A percentile compares a stretch with the other conserved stretches of the same genome.
These are phyloP conservation scores for Ladona fulva DNA, from an alignment of 1,140 invertebrate genomes.

Conservation along the genomic window DNA sequence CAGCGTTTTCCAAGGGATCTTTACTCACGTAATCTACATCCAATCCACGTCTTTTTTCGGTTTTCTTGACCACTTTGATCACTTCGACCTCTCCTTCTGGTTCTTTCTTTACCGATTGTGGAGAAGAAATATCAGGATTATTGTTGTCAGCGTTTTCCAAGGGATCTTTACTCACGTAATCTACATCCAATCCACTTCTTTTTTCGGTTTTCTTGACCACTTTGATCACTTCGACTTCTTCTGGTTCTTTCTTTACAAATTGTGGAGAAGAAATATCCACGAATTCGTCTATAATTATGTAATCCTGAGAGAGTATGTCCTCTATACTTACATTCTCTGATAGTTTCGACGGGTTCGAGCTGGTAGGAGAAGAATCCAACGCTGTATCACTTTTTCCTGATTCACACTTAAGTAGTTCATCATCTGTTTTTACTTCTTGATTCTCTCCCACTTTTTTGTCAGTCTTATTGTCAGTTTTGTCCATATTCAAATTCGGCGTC, in stretches of 20 bases:
- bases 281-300: neutral
- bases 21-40: slow-evolving; percentile 15
- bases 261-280: neutral
- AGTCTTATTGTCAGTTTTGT: neutral
- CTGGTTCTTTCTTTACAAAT: neutral
- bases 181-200: neutral
- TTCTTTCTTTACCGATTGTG: neutral
- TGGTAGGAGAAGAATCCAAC: neutral
- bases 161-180: slow-evolving; percentile 18
- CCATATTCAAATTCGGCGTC: neutral
- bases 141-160: slow-evolving; percentile 19
- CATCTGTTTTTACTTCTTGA: neutral
- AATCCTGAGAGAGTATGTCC: neutral
- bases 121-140: slow-evolving; percentile 13
- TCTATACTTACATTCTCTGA: neutral
- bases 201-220: neutral
- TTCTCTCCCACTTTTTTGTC: neutral
- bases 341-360: too few relatives aligned
- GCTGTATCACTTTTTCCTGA: neutral
- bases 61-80: neutral
- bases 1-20: slow-evolving; percentile 17
- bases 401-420: neutral
- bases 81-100: too few relatives aligned
- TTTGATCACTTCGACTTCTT: too few relatives aligned
- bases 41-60: neutral